phyloP scores from a whole-genome alignment of 2,113 vertebrate genomes.

The Rhinichthys klamathensis region DNA sequence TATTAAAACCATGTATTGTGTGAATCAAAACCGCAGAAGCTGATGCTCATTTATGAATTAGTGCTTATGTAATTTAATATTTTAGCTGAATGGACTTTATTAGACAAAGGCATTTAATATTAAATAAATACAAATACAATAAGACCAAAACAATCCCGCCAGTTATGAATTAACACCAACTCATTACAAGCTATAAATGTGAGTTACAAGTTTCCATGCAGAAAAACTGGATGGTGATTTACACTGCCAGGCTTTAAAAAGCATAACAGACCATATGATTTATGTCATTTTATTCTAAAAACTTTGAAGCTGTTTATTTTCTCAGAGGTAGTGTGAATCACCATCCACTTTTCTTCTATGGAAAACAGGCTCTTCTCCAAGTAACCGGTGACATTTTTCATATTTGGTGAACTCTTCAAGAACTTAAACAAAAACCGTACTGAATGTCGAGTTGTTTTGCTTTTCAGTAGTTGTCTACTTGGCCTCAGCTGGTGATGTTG shows the following conservation, averaged over 20 bases:
- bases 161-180: background rate
- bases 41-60: background rate
- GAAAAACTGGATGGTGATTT: background rate
- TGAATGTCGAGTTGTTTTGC: background rate
- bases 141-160: background rate
- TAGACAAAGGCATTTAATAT: background rate
- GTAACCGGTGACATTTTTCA: background rate
- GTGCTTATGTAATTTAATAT: background rate
- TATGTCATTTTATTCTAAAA: background rate
- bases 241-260: background rate
- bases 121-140: conserved; percentile 7
- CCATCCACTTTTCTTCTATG: background rate
- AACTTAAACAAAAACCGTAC: background rate
- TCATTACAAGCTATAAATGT: background rate
- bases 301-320: background rate
- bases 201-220: background rate
- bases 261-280: background rate
- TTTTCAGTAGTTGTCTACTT: conserved; percentile 7
- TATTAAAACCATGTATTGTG: background rate
- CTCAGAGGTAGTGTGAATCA: background rate
- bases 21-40: background rate
- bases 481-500: background rate
- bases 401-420: conserved; percentile 4
- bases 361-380: background rate
- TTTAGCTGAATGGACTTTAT: background rate